A percentile compares a stretch with the other conserved stretches of the same genome.
Evolutionary conservation across 2,888 invertebrate genomes (phyloP).

Genomic region (Acrobasis repandana): DNA sequence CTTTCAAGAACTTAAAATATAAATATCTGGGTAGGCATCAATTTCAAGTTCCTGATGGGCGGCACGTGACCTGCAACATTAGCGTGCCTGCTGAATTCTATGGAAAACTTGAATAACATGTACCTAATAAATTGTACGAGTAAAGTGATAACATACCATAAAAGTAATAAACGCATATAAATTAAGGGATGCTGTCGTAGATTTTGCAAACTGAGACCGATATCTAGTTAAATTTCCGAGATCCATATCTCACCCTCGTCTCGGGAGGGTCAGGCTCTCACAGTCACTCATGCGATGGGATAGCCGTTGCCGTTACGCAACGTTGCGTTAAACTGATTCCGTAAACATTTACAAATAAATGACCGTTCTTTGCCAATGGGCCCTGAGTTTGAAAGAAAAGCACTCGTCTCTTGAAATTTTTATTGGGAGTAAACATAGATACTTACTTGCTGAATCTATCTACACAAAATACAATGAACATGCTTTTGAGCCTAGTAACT

Average conservation of each 20-base stretch:
- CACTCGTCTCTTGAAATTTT: background rate
- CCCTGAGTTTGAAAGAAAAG: background rate
- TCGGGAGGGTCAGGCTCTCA: conserved; percentile 35
- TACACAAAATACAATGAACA: too few species aligned
- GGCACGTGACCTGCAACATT: too few species aligned
- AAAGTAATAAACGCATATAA: conserved; percentile 29
- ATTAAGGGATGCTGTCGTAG: conserved; percentile 38
- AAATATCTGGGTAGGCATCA: too few species aligned
- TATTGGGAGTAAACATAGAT: background rate
- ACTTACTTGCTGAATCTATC: too few species aligned
- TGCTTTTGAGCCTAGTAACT: too few species aligned
- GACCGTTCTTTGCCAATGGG: conserved; percentile 3
- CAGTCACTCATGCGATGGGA: conserved; percentile 32
- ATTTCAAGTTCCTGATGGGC: too few species aligned
- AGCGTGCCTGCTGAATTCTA: too few species aligned
- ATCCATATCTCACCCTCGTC: conserved; percentile 47
- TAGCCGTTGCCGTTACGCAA: conserved; percentile 36
- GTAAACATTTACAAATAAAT: conserved; percentile 25
- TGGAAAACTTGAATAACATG: too few species aligned
- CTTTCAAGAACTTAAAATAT: too few species aligned
- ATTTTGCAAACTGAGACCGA: conserved; percentile 35
- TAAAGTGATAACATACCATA: background rate
- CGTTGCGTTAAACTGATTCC: conserved; percentile 27
- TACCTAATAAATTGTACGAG: background rate
- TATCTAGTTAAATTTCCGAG: conserved; percentile 35